A percentile compares a stretch with the other conserved stretches of the same genome.
Conservation (phyloP, 2,888 invertebrate species). For the Diachrysia chrysitis region DNA sequence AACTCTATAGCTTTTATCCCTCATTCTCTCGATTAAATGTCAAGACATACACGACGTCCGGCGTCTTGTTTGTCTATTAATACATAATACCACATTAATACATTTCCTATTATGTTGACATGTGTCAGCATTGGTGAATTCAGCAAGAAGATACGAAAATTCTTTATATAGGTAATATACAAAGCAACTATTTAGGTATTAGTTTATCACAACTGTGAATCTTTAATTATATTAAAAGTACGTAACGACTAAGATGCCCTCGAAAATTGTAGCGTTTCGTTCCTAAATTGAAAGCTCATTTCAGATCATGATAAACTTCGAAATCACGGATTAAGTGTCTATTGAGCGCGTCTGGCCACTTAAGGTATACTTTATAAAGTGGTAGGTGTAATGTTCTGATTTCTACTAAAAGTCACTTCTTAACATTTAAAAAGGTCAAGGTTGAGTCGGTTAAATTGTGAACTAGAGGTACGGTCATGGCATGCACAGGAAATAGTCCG, state of each 20-base stretch:
- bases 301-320: not conserved
- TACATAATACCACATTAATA: too few relatives aligned
- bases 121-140: not conserved
- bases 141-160: too few relatives aligned
- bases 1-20: constrained; percentile 2
- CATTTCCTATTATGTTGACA: too few relatives aligned
- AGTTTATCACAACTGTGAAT: not conserved
- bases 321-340: not conserved
- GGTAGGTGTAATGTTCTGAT: not conserved
- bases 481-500: not conserved
- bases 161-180: too few relatives aligned
- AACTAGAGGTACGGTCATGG: not conserved
- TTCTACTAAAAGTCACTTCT: constrained; percentile 1
- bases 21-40: not conserved
- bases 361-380: not conserved
- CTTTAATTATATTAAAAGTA: not conserved
- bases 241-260: not conserved
- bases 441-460: not conserved
- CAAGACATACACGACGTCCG: constrained; percentile 12
- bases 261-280: not conserved
- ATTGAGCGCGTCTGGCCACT: not conserved
- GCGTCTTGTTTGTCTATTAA: too few relatives aligned
- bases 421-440: constrained; percentile 7
- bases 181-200: too few relatives aligned
- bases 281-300: not conserved